A percentile compares a stretch with the other conserved stretches of the same genome.
Conservation (phyloP, 2,888 invertebrate species). For the Eupithecia subumbrata region DNA sequence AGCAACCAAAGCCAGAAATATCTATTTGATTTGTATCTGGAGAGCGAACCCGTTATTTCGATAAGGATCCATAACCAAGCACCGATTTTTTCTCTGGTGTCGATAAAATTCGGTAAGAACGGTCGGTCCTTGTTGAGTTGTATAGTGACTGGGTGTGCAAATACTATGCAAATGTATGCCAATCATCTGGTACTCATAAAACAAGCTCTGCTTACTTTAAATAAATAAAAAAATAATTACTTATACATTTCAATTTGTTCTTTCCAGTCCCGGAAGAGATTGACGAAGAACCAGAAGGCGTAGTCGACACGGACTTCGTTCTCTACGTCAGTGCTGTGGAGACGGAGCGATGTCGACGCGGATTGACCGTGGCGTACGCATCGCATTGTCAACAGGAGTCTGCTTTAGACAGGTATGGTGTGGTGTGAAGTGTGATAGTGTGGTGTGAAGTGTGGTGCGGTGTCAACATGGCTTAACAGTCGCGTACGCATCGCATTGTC, state of each 20-base stretch:
- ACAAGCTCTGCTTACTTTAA: too few species aligned
- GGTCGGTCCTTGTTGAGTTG: too few species aligned
- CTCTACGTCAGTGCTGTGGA: constrained; percentile 98
- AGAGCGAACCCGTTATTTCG: too few species aligned
- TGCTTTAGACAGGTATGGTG: constrained; percentile 90
- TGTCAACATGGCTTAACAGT: constrained; percentile 90
- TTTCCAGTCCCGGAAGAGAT: constrained; percentile 39
- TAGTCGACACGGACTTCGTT: constrained; percentile 95
- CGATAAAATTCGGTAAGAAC: too few species aligned
- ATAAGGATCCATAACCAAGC: too few species aligned
- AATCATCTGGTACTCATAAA: too few species aligned
- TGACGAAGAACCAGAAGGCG: constrained; percentile 79
- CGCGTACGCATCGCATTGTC: constrained; percentile 98
- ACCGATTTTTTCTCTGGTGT: too few species aligned
- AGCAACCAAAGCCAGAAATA: constrained; percentile 82
- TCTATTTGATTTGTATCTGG: too few species aligned
- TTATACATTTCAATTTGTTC: too few species aligned
- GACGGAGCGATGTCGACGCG: constrained; percentile 95
- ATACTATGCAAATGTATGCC: too few species aligned
- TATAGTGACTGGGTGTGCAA: too few species aligned
- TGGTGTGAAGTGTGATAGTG: constrained; percentile 86
- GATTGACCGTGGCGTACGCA: constrained; percentile 97
- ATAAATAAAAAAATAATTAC: too few species aligned
- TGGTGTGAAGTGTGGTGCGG: constrained; percentile 83
- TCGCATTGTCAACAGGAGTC: constrained; percentile 99